Evolutionary conservation across 2,113 vertebrate genomes (phyloP).

Genomic region (Corythaeola cristata): DNA sequence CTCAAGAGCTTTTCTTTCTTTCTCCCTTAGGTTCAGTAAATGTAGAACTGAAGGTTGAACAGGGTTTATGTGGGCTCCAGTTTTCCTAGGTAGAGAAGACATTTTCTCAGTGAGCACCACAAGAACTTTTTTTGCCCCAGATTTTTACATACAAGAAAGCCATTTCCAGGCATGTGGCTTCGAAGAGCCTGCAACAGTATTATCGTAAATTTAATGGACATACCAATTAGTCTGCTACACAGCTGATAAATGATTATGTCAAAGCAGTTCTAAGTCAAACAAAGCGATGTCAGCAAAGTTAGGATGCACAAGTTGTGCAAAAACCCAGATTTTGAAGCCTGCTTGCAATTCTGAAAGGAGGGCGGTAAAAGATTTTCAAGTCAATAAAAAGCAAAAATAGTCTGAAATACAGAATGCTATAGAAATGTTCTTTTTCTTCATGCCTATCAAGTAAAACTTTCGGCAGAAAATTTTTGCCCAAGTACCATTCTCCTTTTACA

Average conservation of each 20-base stretch:
- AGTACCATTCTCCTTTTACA: not conserved
- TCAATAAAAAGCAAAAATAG: not conserved
- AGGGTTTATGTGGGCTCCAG: not conserved
- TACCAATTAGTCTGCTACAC: not conserved
- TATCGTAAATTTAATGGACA: not conserved
- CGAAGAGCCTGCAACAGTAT: not conserved
- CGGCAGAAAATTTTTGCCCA: not conserved
- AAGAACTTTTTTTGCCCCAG: not conserved
- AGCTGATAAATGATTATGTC: not conserved
- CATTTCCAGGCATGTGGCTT: not conserved
- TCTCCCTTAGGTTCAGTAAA: slow-evolving; percentile 41
- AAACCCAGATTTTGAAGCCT: not conserved
- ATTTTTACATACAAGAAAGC: not conserved
- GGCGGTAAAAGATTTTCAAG: not conserved
- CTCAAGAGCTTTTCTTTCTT: slow-evolving; percentile 10
- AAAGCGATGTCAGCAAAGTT: not conserved
- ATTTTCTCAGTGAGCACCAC: not conserved
- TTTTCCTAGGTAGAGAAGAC: not conserved
- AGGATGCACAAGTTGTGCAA: not conserved
- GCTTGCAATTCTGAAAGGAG: not conserved
- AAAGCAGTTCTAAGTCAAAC: not conserved
- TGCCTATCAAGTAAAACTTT: not conserved
- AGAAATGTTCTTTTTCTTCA: not conserved
- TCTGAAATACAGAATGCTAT: not conserved
- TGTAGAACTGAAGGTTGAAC: not conserved